A percentile compares a stretch with the other conserved stretches of the same genome.
phyloP scores from a whole-genome alignment of 1,140 invertebrate species.

The Augochlora pura region DNA sequence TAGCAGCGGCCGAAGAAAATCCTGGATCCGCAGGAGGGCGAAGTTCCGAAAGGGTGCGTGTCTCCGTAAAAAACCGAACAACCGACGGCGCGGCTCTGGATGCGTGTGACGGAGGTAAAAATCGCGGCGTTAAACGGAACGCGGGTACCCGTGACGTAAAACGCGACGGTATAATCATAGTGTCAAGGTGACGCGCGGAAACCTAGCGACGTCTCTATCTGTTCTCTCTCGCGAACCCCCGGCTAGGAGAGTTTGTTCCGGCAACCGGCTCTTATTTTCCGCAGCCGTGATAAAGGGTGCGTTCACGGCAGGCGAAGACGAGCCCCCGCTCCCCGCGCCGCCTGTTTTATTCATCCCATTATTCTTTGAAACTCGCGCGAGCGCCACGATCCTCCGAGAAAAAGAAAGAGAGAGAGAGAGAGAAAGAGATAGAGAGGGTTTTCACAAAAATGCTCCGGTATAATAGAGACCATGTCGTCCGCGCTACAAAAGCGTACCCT shows the following conservation, averaged over 20 bases:
- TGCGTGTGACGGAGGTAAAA: neutral
- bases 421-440: slow-evolving; percentile 15
- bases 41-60: too few species aligned
- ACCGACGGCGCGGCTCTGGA: neutral
- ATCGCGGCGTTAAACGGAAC: neutral
- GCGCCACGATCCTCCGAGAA: neutral
- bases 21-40: too few species aligned
- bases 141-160: neutral
- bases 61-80: too few species aligned
- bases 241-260: slow-evolving; percentile 20
- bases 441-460: slow-evolving; percentile 40
- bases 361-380: slow-evolving; percentile 41
- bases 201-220: slow-evolving; percentile 11
- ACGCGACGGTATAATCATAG: slow-evolving; percentile 22
- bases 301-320: slow-evolving; percentile 36
- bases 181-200: slow-evolving; percentile 10
- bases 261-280: slow-evolving; percentile 16
- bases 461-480: slow-evolving; percentile 30
- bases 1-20: too few species aligned
- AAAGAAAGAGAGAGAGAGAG: too few species aligned
- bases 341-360: slow-evolving; percentile 47
- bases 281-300: slow-evolving; percentile 28
- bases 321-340: neutral
- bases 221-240: slow-evolving; percentile 15
- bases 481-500: neutral